phyloP scores from a whole-genome alignment of 2,888 invertebrate species.

The Heteropelma amictum region DNA sequence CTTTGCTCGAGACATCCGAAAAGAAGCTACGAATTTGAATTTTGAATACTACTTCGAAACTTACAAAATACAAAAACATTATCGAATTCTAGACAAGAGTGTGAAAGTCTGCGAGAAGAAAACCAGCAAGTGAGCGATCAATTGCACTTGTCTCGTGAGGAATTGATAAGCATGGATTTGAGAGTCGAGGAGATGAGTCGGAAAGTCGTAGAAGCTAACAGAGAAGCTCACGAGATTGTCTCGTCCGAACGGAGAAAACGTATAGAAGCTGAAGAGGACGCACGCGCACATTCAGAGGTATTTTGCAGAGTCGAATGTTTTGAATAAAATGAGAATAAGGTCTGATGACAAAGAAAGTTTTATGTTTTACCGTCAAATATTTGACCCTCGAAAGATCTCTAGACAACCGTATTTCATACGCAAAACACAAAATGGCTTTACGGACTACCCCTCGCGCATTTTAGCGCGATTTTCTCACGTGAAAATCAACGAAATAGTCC shows the following conservation, averaged over 20 bases:
- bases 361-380: no score
- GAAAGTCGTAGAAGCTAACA: constrained; percentile 76
- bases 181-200: constrained; percentile 76
- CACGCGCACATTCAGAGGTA: constrained; percentile 70
- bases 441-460: no score
- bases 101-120: constrained; percentile 81
- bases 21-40: not conserved
- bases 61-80: not conserved
- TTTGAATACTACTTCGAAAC: not conserved
- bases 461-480: no score
- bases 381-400: no score
- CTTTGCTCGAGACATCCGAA: not conserved
- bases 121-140: constrained; percentile 79
- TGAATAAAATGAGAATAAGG: not conserved
- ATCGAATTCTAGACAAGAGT: constrained; percentile 77
- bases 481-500: no score
- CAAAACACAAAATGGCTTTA: no score
- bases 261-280: constrained; percentile 78
- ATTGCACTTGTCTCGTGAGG: constrained; percentile 76
- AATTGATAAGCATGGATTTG: constrained; percentile 75
- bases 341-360: no score
- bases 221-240: constrained; percentile 74
- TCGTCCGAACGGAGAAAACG: constrained; percentile 76
- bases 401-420: no score
- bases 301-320: not conserved